phyloP scores from a whole-genome alignment of 2,888 invertebrate genomes.

The Petrophora chlorosata region DNA sequence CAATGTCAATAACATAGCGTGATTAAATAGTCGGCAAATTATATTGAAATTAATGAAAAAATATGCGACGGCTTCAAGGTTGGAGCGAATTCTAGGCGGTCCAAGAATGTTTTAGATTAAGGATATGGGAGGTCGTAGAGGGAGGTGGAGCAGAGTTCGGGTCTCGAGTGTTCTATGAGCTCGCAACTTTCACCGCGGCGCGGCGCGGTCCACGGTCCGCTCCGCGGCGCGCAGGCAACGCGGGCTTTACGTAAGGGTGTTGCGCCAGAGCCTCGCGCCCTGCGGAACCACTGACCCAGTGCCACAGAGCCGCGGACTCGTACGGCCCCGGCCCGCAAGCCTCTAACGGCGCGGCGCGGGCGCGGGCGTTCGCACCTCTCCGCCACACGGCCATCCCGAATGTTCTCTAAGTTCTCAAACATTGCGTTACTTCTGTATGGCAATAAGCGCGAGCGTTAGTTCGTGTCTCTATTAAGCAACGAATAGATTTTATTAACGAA shows the following conservation, averaged over 20 bases:
- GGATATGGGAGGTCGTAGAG: constrained; percentile 36
- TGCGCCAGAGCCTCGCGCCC: constrained; percentile 78
- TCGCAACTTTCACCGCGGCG: constrained; percentile 72
- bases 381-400: constrained; percentile 42
- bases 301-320: constrained; percentile 56
- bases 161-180: constrained; percentile 63
- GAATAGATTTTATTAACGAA: constrained; percentile 5
- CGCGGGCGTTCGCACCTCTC: neutral
- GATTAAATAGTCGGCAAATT: neutral
- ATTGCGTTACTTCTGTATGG: constrained; percentile 48
- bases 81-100: constrained; percentile 21
- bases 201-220: constrained; percentile 59
- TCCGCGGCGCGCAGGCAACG: too few species aligned
- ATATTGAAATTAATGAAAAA: constrained; percentile 11
- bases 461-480: constrained; percentile 16
- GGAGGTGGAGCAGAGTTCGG: constrained; percentile 37
- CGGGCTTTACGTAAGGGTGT: constrained; percentile 79
- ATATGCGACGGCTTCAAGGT: constrained; percentile 13
- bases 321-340: neutral
- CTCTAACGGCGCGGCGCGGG: constrained; percentile 29
- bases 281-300: constrained; percentile 81
- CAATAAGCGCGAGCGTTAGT: constrained; percentile 10
- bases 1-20: constrained; percentile 25
- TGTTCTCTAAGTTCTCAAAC: constrained; percentile 48
- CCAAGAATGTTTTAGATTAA: constrained; percentile 19